A percentile compares a stretch with the other conserved stretches of the same genome.
phyloP scores from a whole-genome alignment of 2,888 invertebrate species.

The Zhengitettix transpicula region DNA sequence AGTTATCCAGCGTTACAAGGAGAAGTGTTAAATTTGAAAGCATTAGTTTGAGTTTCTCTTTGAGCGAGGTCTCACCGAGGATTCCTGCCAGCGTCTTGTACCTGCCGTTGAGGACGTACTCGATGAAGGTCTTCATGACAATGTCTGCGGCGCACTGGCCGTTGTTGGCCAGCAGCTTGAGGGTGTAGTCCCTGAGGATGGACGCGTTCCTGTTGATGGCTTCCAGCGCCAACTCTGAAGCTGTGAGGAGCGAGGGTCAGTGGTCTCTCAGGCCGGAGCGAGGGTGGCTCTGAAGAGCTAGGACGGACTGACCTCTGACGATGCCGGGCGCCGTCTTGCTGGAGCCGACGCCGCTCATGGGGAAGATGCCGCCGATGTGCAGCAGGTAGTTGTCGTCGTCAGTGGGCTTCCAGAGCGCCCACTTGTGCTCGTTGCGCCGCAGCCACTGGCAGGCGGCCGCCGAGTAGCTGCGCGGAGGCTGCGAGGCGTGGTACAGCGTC shows the following conservation, averaged over 20 bases:
- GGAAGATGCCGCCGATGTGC: constrained; percentile 53
- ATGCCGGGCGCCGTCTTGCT: constrained; percentile 42
- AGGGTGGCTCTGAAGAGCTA: too few relatives aligned
- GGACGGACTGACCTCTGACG: constrained; percentile 26
- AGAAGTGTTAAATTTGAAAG: too few relatives aligned
- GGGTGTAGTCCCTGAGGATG: constrained; percentile 40
- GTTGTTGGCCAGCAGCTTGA: constrained; percentile 39
- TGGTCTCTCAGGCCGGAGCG: too few relatives aligned
- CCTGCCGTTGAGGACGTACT: constrained; percentile 39
- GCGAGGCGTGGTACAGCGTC: constrained; percentile 18
- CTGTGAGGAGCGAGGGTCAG: constrained; percentile 20
- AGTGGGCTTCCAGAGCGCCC: constrained; percentile 31
- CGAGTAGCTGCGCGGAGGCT: constrained; percentile 18
- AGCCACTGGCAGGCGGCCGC: constrained; percentile 46
- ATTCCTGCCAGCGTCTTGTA: constrained; percentile 48
- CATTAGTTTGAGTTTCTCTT: too few relatives aligned
- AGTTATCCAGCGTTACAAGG: too few relatives aligned
- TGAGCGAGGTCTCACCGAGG: constrained; percentile 40
- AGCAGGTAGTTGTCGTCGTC: constrained; percentile 27
- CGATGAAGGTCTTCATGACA: constrained; percentile 59
- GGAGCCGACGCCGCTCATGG: constrained; percentile 39
- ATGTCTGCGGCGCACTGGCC: constrained; percentile 54
- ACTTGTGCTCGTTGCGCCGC: constrained; percentile 26
- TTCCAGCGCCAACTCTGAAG: constrained; percentile 42
- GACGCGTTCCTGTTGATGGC: constrained; percentile 41